Base-by-base conservation (phyloP, 2,888 invertebrate species). In the Cerastoderma edule region DNA sequence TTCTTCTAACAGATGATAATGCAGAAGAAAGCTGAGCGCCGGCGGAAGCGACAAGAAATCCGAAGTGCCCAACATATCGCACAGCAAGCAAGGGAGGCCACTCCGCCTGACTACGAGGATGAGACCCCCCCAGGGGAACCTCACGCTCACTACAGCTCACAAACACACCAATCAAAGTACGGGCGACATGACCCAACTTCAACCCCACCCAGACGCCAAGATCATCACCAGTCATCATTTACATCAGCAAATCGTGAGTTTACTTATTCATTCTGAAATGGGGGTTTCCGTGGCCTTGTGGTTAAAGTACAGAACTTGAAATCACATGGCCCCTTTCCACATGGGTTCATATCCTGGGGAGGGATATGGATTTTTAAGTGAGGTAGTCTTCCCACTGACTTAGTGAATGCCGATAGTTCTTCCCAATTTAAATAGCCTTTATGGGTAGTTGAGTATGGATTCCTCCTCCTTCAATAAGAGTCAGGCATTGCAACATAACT, bases 21-120 rank as follows among this genome's bases (percentile, higher is more conserved):
- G 83, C 89, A 90, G 68, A 91, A 91, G 87, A 92, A 92, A 75
- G 86, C 91, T 24, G 92, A 92, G 33, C 75, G 92, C 24, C 75
- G 91, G 39, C 75, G 89, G 44, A 85, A 89, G 46, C 75, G 90
- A 63, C 87, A 89, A 68, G 90, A 90, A 57, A 85, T 86, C 35
- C 53, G 82, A 44, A 87, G 81, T 80, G 84, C 84, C 6, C 77
- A 82, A 66, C 78, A 80, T 53, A 78, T 82, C 56, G 80, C 83
- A 19, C 79, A 80, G 60, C 75, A 84, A 64, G 75, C 83, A 53
- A 30, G 84, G 63, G 72, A 84, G 75, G 66, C 78, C 48, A 75
- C 82, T 69, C 39, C 86, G 80, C 75, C 72, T 13, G 81, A 81
- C 35, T 57, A 72, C 46, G 78, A 78, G 27, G 78, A 74, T 27